Base-by-base conservation (phyloP, 1,140 invertebrate species). In the Cryptotermes secundus region DNA sequence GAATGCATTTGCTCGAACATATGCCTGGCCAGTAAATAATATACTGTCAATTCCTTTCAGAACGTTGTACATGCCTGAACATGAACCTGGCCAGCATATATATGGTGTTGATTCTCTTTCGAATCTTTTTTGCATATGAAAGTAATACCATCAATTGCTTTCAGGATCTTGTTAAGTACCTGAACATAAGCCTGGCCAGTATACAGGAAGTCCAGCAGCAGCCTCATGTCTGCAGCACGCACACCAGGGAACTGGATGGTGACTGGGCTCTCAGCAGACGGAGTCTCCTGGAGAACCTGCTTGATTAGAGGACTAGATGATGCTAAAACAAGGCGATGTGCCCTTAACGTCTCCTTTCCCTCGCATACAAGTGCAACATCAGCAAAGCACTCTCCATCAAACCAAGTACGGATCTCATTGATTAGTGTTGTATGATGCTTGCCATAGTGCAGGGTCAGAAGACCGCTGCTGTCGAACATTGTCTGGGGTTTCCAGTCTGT, bases 401-500 rank as follows among this genome's bases (percentile, higher is more conserved):
- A 96, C 92, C 95, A 96, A 87, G 94, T 94, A 88, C 94, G 94
- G 89, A 96, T 95, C 91, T 96, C 96, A 88, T 95, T 95, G 89
- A 95, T 93, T 91, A 96, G 94, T 89, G 95, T 96, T 90, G 95
- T 95, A 91, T 95, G 95, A 92, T 96, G 95, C 91, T 96, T 96
- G 91, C 95, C 95, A 91, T 96, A 96, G 91, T 96, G 95, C 90
- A 96, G 93, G 88, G 95, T 96, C 91, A 96, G 93, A 91, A 96
- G 91, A 88, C 92, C 92, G 53, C 72, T 79, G 38, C 53, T 65
- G 72, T 83, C 83, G 22, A 83, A 83, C 83, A 83, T 83, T 45
- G 81, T 80, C 34, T 19, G 36, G 31, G 26, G 36, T 35, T 35
- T 12, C 34, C 80, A 80, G 80, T 35, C 34, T 38, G 80, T 36